Conservation (phyloP, 2,888 invertebrate species). For the Teinopalpus imperialis region DNA sequence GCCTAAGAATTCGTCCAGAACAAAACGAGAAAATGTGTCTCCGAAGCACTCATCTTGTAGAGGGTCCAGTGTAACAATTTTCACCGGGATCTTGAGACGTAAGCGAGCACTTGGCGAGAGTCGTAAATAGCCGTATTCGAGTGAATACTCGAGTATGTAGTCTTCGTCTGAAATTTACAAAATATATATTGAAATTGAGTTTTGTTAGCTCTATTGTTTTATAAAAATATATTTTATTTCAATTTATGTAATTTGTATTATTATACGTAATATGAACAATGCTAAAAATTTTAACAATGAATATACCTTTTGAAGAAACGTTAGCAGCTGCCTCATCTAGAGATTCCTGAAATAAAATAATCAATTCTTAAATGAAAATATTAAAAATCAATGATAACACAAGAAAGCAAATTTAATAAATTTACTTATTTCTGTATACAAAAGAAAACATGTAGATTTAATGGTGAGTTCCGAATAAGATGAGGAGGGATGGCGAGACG, state of each 20-base stretch:
- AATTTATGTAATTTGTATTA: no score
- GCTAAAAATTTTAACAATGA: no score
- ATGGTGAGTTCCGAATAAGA: no score
- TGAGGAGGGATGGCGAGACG: no score
- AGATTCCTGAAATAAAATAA: slow-evolving; percentile 54
- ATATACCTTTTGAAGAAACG: slow-evolving; percentile 65
- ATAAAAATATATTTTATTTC: no score
- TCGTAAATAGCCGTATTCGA: slow-evolving; percentile 97
- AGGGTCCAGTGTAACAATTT: slow-evolving; percentile 93
- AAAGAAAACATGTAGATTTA: no score
- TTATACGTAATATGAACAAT: no score
- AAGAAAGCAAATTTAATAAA: no score
- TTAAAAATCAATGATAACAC: no score
- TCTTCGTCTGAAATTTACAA: slow-evolving; percentile 86
- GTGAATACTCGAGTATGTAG: slow-evolving; percentile 98
- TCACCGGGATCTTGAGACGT: slow-evolving; percentile 94
- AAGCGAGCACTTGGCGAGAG: slow-evolving; percentile 93
- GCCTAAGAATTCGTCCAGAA: slow-evolving; percentile 96
- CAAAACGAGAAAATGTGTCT: slow-evolving; percentile 92
- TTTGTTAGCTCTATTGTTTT: no score
- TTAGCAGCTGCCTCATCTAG: slow-evolving; percentile 55
- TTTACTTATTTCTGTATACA: no score
- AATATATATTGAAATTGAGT: no score
- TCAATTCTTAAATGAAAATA: background rate
- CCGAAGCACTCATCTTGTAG: slow-evolving; percentile 95